phyloP scores from a whole-genome alignment of 2,797 vertebrate species.

The Clarias platycephalus region DNA sequence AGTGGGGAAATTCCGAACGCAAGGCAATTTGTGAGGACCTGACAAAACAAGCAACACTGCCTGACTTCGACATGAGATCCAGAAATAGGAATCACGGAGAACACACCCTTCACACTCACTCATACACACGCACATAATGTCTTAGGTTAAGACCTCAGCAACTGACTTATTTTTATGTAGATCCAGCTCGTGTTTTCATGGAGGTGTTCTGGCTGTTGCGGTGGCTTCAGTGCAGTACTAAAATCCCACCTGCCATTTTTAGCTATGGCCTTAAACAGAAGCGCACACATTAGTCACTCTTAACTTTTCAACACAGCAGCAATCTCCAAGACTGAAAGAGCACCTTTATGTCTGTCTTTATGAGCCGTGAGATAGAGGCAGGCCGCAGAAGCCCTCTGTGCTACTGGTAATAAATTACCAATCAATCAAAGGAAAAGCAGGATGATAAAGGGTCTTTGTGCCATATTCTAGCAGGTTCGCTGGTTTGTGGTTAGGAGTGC shows the following conservation, averaged over 20 bases:
- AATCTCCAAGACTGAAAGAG: neutral
- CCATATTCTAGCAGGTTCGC: conserved; percentile 24
- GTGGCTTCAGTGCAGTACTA: neutral
- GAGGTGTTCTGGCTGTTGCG: neutral
- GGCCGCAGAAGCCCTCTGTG: conserved; percentile 11
- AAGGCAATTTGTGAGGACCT: conserved; percentile 54
- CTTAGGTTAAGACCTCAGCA: neutral
- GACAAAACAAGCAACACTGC: conserved; percentile 54
- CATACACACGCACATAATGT: conserved; percentile 6
- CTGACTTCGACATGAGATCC: conserved; percentile 43
- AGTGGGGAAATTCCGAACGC: conserved; percentile 65
- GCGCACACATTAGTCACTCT: neutral
- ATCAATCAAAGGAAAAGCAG: conserved; percentile 8
- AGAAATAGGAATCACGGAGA: conserved; percentile 46
- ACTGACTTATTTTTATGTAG: neutral
- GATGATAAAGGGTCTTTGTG: conserved; percentile 32
- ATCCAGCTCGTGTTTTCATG: neutral
- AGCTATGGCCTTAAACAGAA: conserved; percentile 8
- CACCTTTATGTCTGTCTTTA: conserved; percentile 24
- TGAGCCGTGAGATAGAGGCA: conserved; percentile 15
- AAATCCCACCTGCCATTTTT: conserved; percentile 7
- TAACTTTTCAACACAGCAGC: conserved; percentile 2
- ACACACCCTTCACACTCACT: conserved; percentile 34
- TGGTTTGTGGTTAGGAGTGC: conserved; percentile 17
- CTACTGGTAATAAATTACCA: conserved; percentile 26